Evolutionary conservation across 2,113 vertebrate species (phyloP).

Genomic region (Cynopterus brachyotis): DNA sequence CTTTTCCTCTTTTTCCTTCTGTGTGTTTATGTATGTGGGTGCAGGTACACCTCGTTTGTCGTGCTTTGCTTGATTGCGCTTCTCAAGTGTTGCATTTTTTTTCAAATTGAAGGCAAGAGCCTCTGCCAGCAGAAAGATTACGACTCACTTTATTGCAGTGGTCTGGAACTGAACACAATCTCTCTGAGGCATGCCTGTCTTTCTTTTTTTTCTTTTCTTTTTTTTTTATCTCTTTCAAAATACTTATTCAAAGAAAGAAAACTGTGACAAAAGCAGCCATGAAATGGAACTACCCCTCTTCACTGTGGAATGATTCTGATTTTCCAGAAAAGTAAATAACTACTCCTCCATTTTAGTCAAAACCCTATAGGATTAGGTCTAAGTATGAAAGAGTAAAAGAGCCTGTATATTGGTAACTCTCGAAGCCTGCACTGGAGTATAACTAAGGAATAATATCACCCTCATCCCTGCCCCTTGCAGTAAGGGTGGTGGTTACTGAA

Average conservation of each 20-base stretch:
- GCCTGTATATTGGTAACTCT: neutral
- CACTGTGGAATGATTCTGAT: neutral
- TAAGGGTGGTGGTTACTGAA: neutral
- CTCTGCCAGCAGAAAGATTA: neutral
- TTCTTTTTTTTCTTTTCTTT: neutral
- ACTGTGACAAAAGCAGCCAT: neutral
- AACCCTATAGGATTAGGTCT: neutral
- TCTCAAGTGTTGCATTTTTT: neutral
- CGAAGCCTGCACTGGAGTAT: neutral
- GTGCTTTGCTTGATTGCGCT: neutral
- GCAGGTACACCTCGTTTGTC: neutral
- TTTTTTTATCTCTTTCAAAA: neutral
- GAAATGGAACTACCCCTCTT: neutral
- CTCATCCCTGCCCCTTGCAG: neutral
- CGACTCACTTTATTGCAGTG: neutral
- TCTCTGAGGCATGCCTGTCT: neutral
- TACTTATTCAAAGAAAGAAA: slow-evolving; percentile 5
- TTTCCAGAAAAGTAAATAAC: neutral
- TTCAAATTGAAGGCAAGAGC: neutral
- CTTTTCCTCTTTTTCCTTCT: neutral
- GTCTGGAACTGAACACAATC: neutral
- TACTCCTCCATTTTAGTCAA: neutral
- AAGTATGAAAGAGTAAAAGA: neutral
- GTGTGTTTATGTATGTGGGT: neutral
- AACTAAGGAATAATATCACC: neutral